Evolutionary conservation across 2,113 vertebrate genomes (phyloP), one percentile per base, ranked within the genome.

Genomic region (Xenus cinereus): DNA sequence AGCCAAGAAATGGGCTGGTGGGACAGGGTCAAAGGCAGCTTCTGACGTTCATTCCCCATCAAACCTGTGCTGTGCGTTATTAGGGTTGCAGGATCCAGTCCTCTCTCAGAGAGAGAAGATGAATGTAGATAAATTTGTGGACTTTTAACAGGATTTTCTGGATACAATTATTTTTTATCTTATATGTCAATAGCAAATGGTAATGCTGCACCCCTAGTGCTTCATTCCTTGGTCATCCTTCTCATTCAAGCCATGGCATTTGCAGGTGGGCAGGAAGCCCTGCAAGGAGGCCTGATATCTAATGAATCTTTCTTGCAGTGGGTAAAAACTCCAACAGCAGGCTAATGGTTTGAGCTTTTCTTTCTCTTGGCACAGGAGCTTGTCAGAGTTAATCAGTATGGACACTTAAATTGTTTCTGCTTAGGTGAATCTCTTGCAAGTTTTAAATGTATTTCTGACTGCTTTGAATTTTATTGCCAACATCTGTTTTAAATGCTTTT

Each of bases 341-440:
- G 41, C 20, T 68, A 13, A 26, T 28, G 62, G 57, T 68, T 45
- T 33, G 73, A 89, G 32, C 48, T 94, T 73, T 84, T 27, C 71
- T 82, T 84, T 48, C 35, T 73, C 48, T 66, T 67, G 45, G 89
- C 53, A 18, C 43, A 71, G 91, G 26, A 95, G 84, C 81, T 67
- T 92, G 91, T 95, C 77, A 80, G 66, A 93, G 26, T 78, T 93
- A 92, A 97, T 93, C 74, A 43, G n/a, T 87, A 67, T 62, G 85
- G 81, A 94, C 81, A 77, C 32, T 73, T 82, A 79, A 89, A 91
- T 97, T 83, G 96, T 91, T 97, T 96, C 91, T 94, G 92, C 91
- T 89, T 89, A 96, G 94, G 91, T 96, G 94, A 96, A 95, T 92
- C 93, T 94, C 74, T 74, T 84, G 78, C 91, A 97, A 85, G 63